Evolutionary conservation across 2,888 invertebrate species (phyloP).

Genomic region (Fragum sueziense): DNA sequence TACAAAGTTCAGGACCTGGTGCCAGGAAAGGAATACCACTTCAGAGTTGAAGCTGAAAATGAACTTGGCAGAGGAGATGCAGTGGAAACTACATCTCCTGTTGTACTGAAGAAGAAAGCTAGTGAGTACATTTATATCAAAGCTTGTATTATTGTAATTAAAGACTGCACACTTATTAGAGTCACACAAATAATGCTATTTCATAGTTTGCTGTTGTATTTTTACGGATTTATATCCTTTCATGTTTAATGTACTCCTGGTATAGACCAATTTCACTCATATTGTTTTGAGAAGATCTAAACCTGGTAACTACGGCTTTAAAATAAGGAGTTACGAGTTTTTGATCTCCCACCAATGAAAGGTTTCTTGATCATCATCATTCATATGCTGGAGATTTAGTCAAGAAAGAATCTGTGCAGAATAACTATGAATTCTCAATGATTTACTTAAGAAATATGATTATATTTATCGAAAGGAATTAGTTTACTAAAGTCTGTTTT

Average conservation of each 20-base stretch:
- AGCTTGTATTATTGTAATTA: no score
- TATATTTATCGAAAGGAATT: neutral
- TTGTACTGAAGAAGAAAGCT: conserved; percentile 69
- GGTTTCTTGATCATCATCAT: no score
- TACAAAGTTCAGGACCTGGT: conserved; percentile 75
- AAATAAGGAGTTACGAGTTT: no score
- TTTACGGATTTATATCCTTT: no score
- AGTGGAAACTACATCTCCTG: conserved; percentile 67
- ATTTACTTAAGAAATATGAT: neutral
- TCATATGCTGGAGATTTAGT: neutral
- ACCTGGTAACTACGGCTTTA: no score
- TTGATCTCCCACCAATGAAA: no score
- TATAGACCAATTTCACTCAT: no score
- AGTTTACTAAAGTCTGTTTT: neutral
- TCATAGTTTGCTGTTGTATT: no score
- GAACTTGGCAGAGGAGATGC: conserved; percentile 71
- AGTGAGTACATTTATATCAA: conserved; percentile 60
- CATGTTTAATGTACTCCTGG: no score
- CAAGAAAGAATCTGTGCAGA: neutral
- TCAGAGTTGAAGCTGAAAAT: conserved; percentile 81
- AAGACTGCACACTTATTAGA: no score
- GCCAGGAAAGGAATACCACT: conserved; percentile 76
- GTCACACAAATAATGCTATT: no score
- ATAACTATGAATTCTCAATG: neutral
- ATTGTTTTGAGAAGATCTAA: no score